A percentile compares a stretch with the other conserved stretches of the same genome.
Conservation (phyloP, 2,888 invertebrate species). For the Asteroscopus sphinx region DNA sequence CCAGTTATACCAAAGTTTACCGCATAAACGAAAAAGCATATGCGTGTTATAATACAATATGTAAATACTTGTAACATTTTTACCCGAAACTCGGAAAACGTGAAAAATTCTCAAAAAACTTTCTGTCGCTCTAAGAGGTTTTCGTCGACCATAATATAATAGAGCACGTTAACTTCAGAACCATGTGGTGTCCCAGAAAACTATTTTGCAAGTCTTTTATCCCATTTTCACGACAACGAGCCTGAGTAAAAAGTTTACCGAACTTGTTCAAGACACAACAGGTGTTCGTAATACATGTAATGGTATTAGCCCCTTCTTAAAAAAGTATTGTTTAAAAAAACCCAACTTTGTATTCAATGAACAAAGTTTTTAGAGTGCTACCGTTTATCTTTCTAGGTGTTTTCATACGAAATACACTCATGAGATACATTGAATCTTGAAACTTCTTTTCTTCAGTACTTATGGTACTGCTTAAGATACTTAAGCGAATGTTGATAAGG, state of each 20-base stretch:
- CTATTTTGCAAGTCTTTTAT: conserved; percentile 88
- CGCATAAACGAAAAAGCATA: conserved; percentile 45
- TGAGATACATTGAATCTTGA: conserved; percentile 34
- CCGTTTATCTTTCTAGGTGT: conserved; percentile 42
- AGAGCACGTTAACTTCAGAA: conserved; percentile 79
- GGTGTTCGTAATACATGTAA: conserved; percentile 84
- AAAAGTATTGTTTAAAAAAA: conserved; percentile 58
- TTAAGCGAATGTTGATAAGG: conserved; percentile 17
- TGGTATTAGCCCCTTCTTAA: conserved; percentile 74
- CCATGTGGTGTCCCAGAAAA: conserved; percentile 86
- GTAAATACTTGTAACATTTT: conserved; percentile 44
- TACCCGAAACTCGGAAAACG: conserved; percentile 42
- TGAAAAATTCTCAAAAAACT: conserved; percentile 59
- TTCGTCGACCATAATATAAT: conserved; percentile 69
- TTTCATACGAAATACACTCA: conserved; percentile 38
- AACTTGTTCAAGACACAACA: conserved; percentile 84
- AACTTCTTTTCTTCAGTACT: conserved; percentile 28
- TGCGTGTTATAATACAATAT: conserved; percentile 46
- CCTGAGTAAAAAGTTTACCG: conserved; percentile 85
- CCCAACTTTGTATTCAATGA: conserved; percentile 64
- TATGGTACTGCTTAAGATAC: conserved; percentile 22
- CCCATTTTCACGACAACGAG: conserved; percentile 79
- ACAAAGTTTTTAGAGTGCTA: conserved; percentile 58
- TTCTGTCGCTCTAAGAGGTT: conserved; percentile 64
- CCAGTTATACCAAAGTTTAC: conserved; percentile 29